These are phyloP conservation scores for Novumbra hubbsi DNA, from an alignment of 2,797 vertebrate species.

Conservation along the genomic window DNA sequence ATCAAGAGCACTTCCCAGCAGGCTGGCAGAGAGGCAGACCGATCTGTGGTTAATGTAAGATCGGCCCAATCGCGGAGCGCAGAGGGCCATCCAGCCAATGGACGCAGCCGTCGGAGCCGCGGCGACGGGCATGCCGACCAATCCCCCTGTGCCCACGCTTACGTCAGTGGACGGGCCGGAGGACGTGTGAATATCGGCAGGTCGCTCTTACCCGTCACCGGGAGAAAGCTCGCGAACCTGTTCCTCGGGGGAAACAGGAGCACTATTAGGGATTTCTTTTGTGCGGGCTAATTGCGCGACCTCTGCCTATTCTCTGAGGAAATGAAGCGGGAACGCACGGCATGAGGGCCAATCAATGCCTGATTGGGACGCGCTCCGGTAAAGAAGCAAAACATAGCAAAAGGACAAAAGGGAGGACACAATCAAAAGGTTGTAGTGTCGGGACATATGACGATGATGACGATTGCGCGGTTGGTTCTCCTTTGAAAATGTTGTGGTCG, in stretches of 20 bases:
- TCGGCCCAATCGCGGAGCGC: slow-evolving; percentile 19
- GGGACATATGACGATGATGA: not conserved
- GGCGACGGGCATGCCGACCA: not conserved
- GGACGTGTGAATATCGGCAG: not conserved
- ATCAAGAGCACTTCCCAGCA: no score
- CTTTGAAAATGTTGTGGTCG: slow-evolving; percentile 32
- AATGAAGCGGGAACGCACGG: no score
- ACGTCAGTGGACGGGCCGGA: not conserved
- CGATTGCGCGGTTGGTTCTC: slow-evolving; percentile 10
- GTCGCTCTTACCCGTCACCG: not conserved
- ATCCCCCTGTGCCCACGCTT: not conserved
- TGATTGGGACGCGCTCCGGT: not conserved
- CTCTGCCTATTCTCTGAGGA: not conserved
- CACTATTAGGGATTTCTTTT: slow-evolving; percentile 19
- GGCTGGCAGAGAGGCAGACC: not conserved
- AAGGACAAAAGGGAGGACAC: not conserved
- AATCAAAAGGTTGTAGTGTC: not conserved
- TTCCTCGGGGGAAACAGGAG: slow-evolving; percentile 4
- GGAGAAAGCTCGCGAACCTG: slow-evolving; percentile 4
- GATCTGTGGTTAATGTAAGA: slow-evolving; percentile 29
- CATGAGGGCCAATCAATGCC: not conserved
- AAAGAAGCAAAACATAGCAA: not conserved
- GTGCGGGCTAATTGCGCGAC: no score
- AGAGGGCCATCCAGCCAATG: slow-evolving; percentile 21
- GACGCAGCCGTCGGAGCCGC: not conserved